Base-by-base conservation (phyloP, 2,888 invertebrate genomes). In the Callyntrura sp. region DNA sequence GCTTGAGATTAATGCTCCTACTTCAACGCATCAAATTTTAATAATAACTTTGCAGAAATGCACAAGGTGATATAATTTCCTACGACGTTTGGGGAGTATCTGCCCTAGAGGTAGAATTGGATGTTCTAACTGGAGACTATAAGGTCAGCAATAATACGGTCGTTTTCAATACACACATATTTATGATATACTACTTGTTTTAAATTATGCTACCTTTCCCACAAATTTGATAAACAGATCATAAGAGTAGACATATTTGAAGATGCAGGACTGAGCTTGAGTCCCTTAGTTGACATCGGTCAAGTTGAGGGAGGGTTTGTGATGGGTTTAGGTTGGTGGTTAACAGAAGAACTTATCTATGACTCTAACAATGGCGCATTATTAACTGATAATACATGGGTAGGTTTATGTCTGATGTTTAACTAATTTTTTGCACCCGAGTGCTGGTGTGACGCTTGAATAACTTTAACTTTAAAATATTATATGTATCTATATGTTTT, bases 311-410 rank as follows among this genome's bases (percentile, higher is more conserved):
- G 95, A 4, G 94, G 94, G 6, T 94, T 94, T 92, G 93, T 95
- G 2, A 95, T 95, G 94, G 95, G 95, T 1, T 84, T 94, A 6
- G 95, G 95, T 3, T 94, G 94, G 83, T 94, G 93, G 93, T 92
- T 94, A 12, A 93, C 93, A 0, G 95, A 95, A 91, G 91, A 94
- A 81, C 91, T 94, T 12, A 94, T 93, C 20, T 96, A 96, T 90
- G 96, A 97, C 92, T 94, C 95, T 2, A 94, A 95, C 6, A 96
- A 96, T 5, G 98, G 97, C 0, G 95, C 95, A 92, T 94, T 97
- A 4, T 95, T 97, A 5, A 97, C 97, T 0, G 96, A 97, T 93
- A 96, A 97, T 81, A 97, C 98, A 1, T 98, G 98, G 98, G 95
- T 95, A 93, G 91, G n/a, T n/a, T n/a, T n/a, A n/a, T n/a, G n/a